Conservation (phyloP, 2,113 vertebrate genomes). For the Sturnira hondurensis region DNA sequence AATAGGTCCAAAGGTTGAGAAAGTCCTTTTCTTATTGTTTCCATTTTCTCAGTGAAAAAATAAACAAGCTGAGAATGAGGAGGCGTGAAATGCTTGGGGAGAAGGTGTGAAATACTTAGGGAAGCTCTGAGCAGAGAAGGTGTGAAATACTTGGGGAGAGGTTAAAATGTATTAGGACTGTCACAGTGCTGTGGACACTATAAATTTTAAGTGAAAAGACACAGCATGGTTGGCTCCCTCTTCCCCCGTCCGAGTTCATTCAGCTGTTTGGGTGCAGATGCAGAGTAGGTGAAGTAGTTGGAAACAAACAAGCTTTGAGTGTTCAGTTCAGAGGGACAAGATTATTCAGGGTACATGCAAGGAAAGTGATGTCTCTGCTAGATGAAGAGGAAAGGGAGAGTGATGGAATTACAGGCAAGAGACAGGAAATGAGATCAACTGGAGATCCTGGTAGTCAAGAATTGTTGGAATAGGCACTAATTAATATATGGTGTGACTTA, state of each 20-base stretch:
- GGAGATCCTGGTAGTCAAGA: not conserved
- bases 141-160: not conserved
- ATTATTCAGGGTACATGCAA: not conserved
- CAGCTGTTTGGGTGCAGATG: not conserved
- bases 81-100: no score
- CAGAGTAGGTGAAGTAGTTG: not conserved
- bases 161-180: not conserved
- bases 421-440: not conserved
- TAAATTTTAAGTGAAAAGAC: not conserved
- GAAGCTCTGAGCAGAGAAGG: not conserved
- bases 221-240: not conserved
- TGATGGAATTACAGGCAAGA: not conserved
- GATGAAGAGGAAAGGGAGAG: not conserved
- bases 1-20: not conserved
- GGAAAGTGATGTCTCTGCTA: not conserved
- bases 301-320: not conserved
- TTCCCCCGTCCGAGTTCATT: not conserved
- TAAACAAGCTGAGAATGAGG: not conserved
- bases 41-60: not conserved
- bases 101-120: no score
- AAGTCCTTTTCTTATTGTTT: not conserved
- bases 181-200: not conserved
- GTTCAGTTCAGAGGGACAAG: not conserved
- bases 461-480: not conserved
- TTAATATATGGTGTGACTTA: not conserved